Percentiles rank a stretch among this genome's conserved stretches.
Conservation (phyloP, 92 coral and sea anemone genomes). For the Galaxea fascicularis region DNA sequence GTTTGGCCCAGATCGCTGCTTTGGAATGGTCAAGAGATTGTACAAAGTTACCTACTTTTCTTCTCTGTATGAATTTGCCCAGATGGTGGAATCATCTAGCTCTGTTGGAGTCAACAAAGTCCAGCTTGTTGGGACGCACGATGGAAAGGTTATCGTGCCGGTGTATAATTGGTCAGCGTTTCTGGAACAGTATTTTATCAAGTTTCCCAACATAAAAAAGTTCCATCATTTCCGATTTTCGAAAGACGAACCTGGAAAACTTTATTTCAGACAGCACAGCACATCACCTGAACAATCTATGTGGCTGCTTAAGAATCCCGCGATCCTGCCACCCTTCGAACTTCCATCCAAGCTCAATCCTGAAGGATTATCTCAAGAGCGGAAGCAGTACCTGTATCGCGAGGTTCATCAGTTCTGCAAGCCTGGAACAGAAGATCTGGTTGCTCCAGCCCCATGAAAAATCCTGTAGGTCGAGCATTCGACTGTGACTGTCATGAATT, state of each 20-base stretch:
- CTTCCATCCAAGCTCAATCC: slow-evolving; percentile 46
- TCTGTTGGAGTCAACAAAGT: slow-evolving; percentile 36
- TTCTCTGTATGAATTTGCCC: slow-evolving; percentile 22
- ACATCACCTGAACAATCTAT: too few species aligned
- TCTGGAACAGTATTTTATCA: too few species aligned
- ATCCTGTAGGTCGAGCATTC: too few species aligned
- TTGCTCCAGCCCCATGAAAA: slow-evolving; percentile 32
- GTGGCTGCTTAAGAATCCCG: too few species aligned
- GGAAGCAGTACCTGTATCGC: slow-evolving; percentile 28
- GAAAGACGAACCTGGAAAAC: too few species aligned
- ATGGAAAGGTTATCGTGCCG: slow-evolving; percentile 53
- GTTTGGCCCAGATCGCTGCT: background rate
- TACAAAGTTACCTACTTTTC: slow-evolving; percentile 30
- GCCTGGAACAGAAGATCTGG: slow-evolving; percentile 62
- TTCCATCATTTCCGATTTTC: too few species aligned
- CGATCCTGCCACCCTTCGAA: slow-evolving; percentile 2
- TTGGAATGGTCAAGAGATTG: background rate
- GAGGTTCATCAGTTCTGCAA: slow-evolving; percentile 57
- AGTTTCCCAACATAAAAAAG: too few species aligned
- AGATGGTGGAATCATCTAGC: too few species aligned
- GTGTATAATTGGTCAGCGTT: too few species aligned
- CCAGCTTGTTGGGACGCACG: slow-evolving; percentile 60
- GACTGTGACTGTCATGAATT: too few species aligned
- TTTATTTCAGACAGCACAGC: too few species aligned
- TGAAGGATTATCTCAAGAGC: slow-evolving; percentile 30